Conservation (phyloP, 2,113 vertebrate genomes). For the Sarotherodon lohbergeri region DNA sequence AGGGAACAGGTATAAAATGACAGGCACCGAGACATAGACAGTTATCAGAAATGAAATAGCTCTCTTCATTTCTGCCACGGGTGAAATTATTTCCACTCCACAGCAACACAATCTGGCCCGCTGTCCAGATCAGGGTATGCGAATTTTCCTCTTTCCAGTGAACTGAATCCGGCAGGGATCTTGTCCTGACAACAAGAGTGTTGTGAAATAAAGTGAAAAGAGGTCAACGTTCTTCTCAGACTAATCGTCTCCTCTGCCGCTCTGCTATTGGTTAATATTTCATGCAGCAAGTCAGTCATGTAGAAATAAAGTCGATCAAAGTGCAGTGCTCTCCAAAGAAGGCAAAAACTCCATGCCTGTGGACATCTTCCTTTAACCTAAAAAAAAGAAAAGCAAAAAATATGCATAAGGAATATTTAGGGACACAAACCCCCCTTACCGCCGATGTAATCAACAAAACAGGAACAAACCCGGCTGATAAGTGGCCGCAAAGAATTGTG, state of each 20-base stretch:
- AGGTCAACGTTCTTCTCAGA: conserved; percentile 27
- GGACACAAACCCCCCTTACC: accelerated
- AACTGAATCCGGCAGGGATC: not conserved
- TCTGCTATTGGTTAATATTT: not conserved
- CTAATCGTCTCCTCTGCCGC: not conserved
- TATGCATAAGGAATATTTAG: not conserved
- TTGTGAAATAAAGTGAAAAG: conserved; percentile 5
- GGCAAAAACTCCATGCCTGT: accelerated
- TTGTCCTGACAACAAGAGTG: not conserved
- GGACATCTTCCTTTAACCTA: not conserved
- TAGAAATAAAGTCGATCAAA: not conserved
- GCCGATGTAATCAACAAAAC: not conserved
- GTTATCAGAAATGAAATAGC: not conserved
- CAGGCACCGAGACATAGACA: conserved; percentile 36
- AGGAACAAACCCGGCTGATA: not conserved
- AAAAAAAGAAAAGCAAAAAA: not conserved
- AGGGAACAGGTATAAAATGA: conserved; percentile 52
- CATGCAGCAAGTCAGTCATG: not conserved
- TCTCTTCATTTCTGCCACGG: conserved; percentile 30
- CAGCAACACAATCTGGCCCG: not conserved
- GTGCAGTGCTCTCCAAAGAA: not conserved
- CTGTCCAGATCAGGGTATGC: not conserved
- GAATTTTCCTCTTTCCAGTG: not conserved
- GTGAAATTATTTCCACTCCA: not conserved
- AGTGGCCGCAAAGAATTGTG: not conserved